A percentile compares a stretch with the other conserved stretches of the same genome.
Conservation (phyloP, 1,140 invertebrate genomes). For the Pectinophora gossypiella region DNA sequence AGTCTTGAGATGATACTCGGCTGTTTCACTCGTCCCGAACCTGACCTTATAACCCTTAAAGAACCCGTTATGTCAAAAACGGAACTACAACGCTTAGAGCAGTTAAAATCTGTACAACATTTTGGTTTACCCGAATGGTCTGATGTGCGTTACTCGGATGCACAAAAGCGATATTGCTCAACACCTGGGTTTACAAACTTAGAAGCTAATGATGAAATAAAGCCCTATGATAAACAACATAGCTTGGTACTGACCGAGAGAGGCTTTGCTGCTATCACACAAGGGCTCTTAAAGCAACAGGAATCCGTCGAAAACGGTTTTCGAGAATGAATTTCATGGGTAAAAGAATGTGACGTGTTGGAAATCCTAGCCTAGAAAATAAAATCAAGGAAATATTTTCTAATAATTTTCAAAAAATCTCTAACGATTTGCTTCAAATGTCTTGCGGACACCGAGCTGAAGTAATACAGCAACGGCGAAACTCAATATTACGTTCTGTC, state of each 20-base stretch:
- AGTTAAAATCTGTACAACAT: background rate
- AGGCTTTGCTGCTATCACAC: constrained; percentile 5
- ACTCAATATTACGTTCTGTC: background rate
- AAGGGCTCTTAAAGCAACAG: constrained; percentile 2
- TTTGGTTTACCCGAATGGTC: constrained; percentile 4
- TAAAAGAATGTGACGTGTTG: background rate
- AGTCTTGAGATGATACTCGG: no score
- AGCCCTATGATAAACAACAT: background rate
- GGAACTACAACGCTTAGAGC: no score
- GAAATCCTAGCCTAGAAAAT: background rate
- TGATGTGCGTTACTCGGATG: background rate
- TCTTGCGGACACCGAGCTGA: constrained; percentile 9
- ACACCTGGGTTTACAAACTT: background rate
- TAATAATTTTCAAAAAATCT: constrained; percentile 5
- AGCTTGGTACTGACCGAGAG: background rate
- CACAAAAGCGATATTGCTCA: constrained; percentile 3
- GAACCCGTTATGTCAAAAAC: no score
- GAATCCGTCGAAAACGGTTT: background rate
- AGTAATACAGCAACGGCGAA: background rate
- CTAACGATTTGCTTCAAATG: constrained; percentile 4
- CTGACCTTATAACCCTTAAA: no score
- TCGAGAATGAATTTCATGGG: background rate
- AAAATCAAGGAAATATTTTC: constrained; percentile 7
- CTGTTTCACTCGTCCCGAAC: no score
- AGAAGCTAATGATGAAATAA: constrained; percentile 1